Evolutionary conservation across 35 echinoderm and acorn worm species (phyloP), one percentile per base, ranked within the genome.

Genomic region (Anneissia japonica): DNA sequence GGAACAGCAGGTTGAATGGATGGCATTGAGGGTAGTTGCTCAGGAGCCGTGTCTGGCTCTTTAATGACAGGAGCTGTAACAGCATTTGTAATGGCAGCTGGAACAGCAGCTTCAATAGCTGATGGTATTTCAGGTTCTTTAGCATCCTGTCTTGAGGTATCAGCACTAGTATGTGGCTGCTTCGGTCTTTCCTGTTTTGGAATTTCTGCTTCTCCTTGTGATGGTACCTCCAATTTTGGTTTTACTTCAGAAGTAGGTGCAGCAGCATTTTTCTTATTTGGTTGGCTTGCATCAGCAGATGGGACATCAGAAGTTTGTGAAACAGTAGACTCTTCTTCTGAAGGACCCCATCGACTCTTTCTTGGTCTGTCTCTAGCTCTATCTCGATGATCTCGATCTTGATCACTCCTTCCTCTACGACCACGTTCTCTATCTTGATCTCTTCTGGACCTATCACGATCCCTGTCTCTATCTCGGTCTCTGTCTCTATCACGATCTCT

Each of bases 351-450:
- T 16, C 51, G 51, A 64, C 51, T 64, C 19, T 26, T 64, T 64
- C 51, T 38, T 23, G 77, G 88, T 37, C 93, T 88, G 55, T 96
- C 87, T 40, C 79, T 83, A 38, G 90, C 87, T 35, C 86, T 21
- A 74, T 40, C 76, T 46, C 43, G 78, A 0, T 13, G 36, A 38
- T 81, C 79, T 36, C 81, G 74, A 36, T 88, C 84, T 72, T 84
- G 79, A 7, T 93, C 86, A 37, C 82, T 80, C n/a, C 80, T 39
- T 9, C 90, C 91, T 91, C 89, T 93, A 2, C 80, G 46, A 38
- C 88, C 77, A 80, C 84, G 74, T 82, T 90, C 88, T 31, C 87
- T 84, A 76, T 97, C 91, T 34, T 87, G 40, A n/a, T 93, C 91
- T 72, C 90, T 43, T 14, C 51, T 37, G 11, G 16, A 35, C 76